Base-by-base conservation (phyloP, 2,797 vertebrate species). In the Chiroxiphia lanceolata region DNA sequence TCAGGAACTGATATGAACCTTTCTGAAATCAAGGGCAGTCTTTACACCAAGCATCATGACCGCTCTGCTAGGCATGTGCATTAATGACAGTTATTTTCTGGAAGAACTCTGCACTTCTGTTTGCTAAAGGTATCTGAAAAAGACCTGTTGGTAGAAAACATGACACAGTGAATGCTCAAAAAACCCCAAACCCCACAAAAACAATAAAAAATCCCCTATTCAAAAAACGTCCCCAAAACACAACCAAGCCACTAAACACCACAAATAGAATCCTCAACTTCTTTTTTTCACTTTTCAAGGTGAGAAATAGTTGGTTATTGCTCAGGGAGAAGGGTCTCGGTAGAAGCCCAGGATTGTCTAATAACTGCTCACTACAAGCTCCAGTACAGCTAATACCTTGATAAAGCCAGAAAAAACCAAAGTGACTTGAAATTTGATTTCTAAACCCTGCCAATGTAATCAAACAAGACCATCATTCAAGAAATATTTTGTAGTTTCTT, bases 281-380 rank as follows among this genome's bases (percentile, higher is more conserved):
- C 54, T 71, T 2, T 53, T 86, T 60, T 80, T 87, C 12, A 51
- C 3, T 9, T 84, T 72, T 85, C 40, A 50, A 38, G 27, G 25
- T 75, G 38, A 83, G 67, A 94, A 71, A 60, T 22, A 77, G 26
- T 36, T 85, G 54, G 13, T 78, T 83, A 76, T 83, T 42, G 22
- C 31, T 85, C 40, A 51, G 33, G 36, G 64, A 94, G 40, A 75
- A 80, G 40, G 57, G n/a, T 65, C 54, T 78, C 16, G 2, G 44
- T 57, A 53, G 48, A 21, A 90, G 40, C 40, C 57, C 65, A 86
- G 42, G 69, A 75, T 80, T 87, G 15, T 65, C 59, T 67, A 65
- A 71, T 72, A 92, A 54, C 25, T 91, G 53, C 47, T 95, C 38
- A 47, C 86, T 90, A 75, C 54, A 70, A 86, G 33, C 42, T 91